These are phyloP conservation scores for Drosophila tripunctata DNA, from an alignment of 2,888 invertebrate species.

Conservation along the genomic window DNA sequence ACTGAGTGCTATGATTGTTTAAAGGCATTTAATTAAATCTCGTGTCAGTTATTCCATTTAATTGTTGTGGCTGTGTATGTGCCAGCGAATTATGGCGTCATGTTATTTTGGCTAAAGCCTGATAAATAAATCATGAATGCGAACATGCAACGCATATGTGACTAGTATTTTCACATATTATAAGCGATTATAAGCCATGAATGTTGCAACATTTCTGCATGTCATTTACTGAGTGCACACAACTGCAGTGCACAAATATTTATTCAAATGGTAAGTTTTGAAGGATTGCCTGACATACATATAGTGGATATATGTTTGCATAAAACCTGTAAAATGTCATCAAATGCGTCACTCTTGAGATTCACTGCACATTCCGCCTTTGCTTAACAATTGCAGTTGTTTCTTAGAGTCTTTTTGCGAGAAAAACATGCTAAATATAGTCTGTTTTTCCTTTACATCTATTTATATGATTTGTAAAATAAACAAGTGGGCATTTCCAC, in stretches of 20 bases:
- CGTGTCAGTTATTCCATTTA: slow-evolving; percentile 46
- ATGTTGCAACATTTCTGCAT: slow-evolving; percentile 33
- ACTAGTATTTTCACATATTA: slow-evolving; percentile 25
- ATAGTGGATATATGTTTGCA: neutral
- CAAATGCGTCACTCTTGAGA: slow-evolving; percentile 4
- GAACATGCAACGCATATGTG: slow-evolving; percentile 66
- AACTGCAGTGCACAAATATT: neutral
- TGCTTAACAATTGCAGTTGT: no score
- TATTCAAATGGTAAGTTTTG: neutral
- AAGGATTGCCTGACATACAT: slow-evolving; percentile 10
- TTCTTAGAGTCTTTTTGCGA: no score
- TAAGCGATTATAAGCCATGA: slow-evolving; percentile 39
- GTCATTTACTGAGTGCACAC: slow-evolving; percentile 4
- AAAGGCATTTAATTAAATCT: slow-evolving; percentile 47
- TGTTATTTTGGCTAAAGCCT: slow-evolving; percentile 20
- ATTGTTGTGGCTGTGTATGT: slow-evolving; percentile 33
- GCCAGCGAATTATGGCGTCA: slow-evolving; percentile 30
- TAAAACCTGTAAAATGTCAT: neutral
- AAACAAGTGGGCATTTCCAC: neutral
- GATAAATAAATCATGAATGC: slow-evolving; percentile 62
- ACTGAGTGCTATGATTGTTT: neutral
- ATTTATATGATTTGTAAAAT: no score
- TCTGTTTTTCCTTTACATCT: no score
- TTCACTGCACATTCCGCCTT: no score
- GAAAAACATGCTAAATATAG: no score